Percentiles rank a stretch among this genome's conserved stretches.
phyloP scores from a whole-genome alignment of 2,113 vertebrate genomes.

The Paradoxurus hermaphroditus region DNA sequence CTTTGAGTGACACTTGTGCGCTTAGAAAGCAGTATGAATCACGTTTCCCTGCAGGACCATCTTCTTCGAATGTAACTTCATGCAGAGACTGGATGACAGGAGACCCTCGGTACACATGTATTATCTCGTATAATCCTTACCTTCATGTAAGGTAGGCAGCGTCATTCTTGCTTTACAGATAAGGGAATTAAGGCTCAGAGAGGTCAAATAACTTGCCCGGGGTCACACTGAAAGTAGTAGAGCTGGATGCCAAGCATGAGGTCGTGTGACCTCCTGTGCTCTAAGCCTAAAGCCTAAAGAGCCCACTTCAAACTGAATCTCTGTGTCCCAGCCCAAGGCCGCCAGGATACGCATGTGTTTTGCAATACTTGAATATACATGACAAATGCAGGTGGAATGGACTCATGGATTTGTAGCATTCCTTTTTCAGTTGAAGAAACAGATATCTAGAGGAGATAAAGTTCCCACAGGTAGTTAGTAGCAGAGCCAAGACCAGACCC shows the following conservation, averaged over 20 bases:
- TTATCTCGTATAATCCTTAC: background rate
- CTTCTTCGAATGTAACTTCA: background rate
- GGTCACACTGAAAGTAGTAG: background rate
- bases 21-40: background rate
- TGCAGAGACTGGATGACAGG: background rate
- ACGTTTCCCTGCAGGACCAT: background rate
- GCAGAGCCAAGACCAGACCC: background rate
- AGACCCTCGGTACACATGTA: background rate
- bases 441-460: background rate
- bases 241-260: background rate
- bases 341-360: background rate
- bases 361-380: background rate
- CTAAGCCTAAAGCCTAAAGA: background rate
- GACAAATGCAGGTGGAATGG: background rate
- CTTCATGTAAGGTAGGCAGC: background rate
- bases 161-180: conserved; percentile 2
- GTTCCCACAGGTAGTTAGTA: background rate
- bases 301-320: background rate
- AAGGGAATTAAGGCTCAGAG: conserved; percentile 9
- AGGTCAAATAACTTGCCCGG: background rate
- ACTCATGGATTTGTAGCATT: background rate
- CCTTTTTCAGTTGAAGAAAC: background rate
- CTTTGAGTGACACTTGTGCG: background rate
- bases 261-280: background rate
- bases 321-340: background rate